Evolutionary conservation across 2,888 invertebrate species (phyloP).

Genomic region (Drosophila macrospina): DNA sequence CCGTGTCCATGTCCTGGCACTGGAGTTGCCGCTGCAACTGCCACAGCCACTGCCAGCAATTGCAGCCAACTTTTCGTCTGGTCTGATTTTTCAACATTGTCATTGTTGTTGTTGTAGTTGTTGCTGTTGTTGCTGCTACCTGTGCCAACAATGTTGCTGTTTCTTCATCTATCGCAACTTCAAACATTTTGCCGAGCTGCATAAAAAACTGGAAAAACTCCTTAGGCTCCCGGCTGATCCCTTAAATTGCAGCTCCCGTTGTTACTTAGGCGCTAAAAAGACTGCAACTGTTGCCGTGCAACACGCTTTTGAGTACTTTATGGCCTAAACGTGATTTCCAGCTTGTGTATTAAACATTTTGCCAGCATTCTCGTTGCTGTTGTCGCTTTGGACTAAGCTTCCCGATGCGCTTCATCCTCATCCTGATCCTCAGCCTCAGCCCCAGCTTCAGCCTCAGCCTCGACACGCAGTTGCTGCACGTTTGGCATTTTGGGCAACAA

Average conservation of each 20-base stretch:
- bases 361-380: slow-evolving; percentile 8
- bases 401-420: no score
- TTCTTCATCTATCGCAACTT: not conserved
- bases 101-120: slow-evolving; percentile 48
- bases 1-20: slow-evolving; percentile 16
- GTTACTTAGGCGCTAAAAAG: slow-evolving; percentile 22
- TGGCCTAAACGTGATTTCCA: slow-evolving; percentile 76
- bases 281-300: slow-evolving; percentile 34
- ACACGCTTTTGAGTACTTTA: slow-evolving; percentile 56
- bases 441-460: slow-evolving; percentile 13
- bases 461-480: slow-evolving; percentile 63
- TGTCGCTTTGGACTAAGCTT: not conserved
- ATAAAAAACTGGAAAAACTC: slow-evolving; percentile 1
- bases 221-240: slow-evolving; percentile 35
- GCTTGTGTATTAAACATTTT: slow-evolving; percentile 66
- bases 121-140: slow-evolving; percentile 23
- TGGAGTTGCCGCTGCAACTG: slow-evolving; percentile 6
- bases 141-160: slow-evolving; percentile 43
- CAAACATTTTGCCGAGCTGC: slow-evolving; percentile 9
- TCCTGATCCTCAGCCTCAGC: slow-evolving; percentile 9
- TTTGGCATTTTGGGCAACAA: slow-evolving; percentile 76
- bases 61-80: slow-evolving; percentile 61
- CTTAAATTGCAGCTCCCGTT: slow-evolving; percentile 25
- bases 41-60: slow-evolving; percentile 25
- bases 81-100: slow-evolving; percentile 55